These are phyloP conservation scores for Epirrita christyi DNA, from an alignment of 2,888 invertebrate genomes.

Conservation along the genomic window DNA sequence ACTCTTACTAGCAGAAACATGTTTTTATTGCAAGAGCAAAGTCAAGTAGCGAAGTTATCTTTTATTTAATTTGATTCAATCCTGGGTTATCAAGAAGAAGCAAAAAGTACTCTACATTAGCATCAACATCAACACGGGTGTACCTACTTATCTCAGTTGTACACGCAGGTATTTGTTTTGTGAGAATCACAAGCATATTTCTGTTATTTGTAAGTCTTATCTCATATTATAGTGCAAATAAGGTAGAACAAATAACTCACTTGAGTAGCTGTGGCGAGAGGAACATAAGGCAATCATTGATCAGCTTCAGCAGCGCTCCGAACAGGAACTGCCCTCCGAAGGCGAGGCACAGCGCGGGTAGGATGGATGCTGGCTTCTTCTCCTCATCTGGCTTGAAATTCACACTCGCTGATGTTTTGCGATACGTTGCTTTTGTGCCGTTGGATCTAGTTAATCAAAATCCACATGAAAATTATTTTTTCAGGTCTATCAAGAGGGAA, in stretches of 20 bases:
- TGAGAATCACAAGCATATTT: slow-evolving; percentile 2
- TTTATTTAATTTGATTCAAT: no score
- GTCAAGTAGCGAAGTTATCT: no score
- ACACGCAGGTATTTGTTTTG: slow-evolving; percentile 5
- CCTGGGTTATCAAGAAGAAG: not conserved
- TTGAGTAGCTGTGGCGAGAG: slow-evolving; percentile 94
- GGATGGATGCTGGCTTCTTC: slow-evolving; percentile 91
- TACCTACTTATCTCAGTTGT: not conserved
- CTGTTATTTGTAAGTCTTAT: slow-evolving; percentile 11
- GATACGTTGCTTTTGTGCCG: slow-evolving; percentile 86
- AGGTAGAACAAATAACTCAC: slow-evolving; percentile 76
- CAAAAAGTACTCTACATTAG: not conserved
- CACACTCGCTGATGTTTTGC: slow-evolving; percentile 88
- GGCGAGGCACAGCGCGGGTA: slow-evolving; percentile 92
- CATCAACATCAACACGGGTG: not conserved
- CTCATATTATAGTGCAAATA: slow-evolving; percentile 9
- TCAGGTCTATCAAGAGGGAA: not conserved
- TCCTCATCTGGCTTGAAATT: slow-evolving; percentile 88
- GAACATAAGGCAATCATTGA: slow-evolving; percentile 94
- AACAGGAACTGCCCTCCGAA: slow-evolving; percentile 95
- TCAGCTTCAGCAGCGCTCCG: slow-evolving; percentile 92
- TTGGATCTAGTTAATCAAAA: slow-evolving; percentile 53
- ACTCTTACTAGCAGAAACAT: no score
- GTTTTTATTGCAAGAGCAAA: no score
- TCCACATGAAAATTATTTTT: not conserved